These are phyloP conservation scores for Apostichopus parvimensis DNA, from an alignment of 35 echinoderm and acorn worm genomes.

Conservation along the genomic window DNA sequence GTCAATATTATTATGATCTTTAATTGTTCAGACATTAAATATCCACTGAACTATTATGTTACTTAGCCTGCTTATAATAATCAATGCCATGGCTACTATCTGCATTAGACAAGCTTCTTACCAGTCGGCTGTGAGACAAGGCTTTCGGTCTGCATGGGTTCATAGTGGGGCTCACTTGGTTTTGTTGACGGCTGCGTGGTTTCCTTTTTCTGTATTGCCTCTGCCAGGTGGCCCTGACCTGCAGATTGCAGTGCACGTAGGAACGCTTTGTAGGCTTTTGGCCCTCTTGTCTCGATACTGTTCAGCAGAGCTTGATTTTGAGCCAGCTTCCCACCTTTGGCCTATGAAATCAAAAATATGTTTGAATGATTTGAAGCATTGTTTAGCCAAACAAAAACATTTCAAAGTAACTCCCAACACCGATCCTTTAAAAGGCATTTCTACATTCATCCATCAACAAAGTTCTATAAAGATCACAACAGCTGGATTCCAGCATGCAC, in stretches of 20 bases:
- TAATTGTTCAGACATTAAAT: too few species aligned
- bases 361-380: too few species aligned
- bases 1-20: too few species aligned
- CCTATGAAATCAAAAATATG: slow-evolving; percentile 34
- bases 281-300: slow-evolving; percentile 81
- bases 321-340: slow-evolving; percentile 43
- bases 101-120: neutral
- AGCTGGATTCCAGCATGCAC: too few species aligned
- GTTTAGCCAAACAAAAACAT: too few species aligned
- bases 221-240: slow-evolving; percentile 66
- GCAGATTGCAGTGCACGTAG: slow-evolving; percentile 48
- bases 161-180: neutral
- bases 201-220: neutral
- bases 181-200: neutral
- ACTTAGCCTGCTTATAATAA: too few species aligned
- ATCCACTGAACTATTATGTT: too few species aligned
- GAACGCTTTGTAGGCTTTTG: slow-evolving; percentile 68
- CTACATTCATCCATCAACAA: too few species aligned
- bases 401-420: too few species aligned
- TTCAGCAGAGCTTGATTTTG: slow-evolving; percentile 62
- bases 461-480: too few species aligned
- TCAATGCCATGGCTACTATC: too few species aligned
- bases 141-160: neutral
- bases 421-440: too few species aligned
- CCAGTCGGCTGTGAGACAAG: neutral